Conservation (phyloP, 2,797 vertebrate species). For the Ibycter americanus region DNA sequence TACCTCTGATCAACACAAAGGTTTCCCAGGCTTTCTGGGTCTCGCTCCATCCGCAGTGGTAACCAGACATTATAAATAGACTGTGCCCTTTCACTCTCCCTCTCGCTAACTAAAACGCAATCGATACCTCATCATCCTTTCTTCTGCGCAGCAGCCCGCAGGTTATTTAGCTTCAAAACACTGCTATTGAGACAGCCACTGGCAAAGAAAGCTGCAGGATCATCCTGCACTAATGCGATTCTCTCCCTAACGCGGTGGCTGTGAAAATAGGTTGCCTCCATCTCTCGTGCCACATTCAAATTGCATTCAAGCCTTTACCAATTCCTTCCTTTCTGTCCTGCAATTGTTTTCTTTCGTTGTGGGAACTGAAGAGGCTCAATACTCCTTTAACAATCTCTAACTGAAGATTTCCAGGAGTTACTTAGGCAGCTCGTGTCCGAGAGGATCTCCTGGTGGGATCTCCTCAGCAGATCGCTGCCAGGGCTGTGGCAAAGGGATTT, state of each 20-base stretch:
- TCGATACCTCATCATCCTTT: slow-evolving; percentile 40
- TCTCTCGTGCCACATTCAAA: background rate
- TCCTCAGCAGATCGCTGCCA: rapidly evolving
- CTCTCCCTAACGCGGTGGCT: background rate
- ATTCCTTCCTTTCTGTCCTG: background rate
- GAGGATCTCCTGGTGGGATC: background rate
- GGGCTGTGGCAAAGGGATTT: background rate
- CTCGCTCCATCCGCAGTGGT: background rate
- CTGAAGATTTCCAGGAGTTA: background rate
- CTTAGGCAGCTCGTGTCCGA: rapidly evolving
- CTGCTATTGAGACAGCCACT: background rate
- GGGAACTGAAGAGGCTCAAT: background rate
- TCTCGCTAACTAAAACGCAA: background rate
- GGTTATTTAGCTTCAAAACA: slow-evolving; percentile 3
- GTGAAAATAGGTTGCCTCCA: background rate
- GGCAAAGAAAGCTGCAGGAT: background rate
- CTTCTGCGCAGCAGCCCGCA: background rate
- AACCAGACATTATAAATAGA: background rate
- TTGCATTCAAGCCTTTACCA: background rate
- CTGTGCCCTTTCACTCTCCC: background rate
- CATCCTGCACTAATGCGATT: background rate
- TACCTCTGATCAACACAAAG: background rate
- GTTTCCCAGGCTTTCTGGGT: background rate
- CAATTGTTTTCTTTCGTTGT: background rate
- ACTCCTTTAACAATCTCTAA: background rate